A percentile compares a stretch with the other conserved stretches of the same genome.
Conservation (phyloP, 2,113 vertebrate species). For the Burhinus oedicnemus region DNA sequence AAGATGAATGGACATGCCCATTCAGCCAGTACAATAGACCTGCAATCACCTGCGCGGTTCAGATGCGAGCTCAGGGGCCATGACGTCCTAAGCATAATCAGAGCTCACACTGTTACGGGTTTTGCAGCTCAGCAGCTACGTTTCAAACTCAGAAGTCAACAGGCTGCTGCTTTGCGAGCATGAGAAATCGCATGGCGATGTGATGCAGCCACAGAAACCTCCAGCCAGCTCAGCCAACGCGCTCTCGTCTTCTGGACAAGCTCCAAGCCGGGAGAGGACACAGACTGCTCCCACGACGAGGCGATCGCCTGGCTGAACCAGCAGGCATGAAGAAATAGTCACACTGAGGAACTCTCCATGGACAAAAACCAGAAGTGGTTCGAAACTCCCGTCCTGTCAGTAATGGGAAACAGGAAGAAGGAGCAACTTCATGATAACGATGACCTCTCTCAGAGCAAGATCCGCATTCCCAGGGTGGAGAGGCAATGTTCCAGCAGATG, state of each 20-base stretch:
- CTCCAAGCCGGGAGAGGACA: background rate
- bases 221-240: background rate
- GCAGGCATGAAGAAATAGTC: background rate
- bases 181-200: background rate
- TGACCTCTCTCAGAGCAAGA: background rate
- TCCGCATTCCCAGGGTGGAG: background rate
- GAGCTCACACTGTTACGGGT: fast-evolving
- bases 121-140: background rate
- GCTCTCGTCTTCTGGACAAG: background rate
- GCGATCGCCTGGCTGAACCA: background rate
- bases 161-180: background rate
- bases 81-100: background rate
- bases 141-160: background rate
- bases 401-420: background rate
- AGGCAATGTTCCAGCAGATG: background rate
- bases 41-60: fast-evolving
- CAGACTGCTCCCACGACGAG: background rate
- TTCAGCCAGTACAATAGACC: background rate
- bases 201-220: background rate
- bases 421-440: background rate
- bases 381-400: background rate
- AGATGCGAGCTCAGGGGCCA: no score
- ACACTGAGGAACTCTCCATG: background rate
- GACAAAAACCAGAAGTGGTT: background rate
- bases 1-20: fast-evolving